Evolutionary conservation across 2,113 vertebrate genomes (phyloP), one percentile per base, ranked within the genome.

Genomic region (Bostrychus sinensis): DNA sequence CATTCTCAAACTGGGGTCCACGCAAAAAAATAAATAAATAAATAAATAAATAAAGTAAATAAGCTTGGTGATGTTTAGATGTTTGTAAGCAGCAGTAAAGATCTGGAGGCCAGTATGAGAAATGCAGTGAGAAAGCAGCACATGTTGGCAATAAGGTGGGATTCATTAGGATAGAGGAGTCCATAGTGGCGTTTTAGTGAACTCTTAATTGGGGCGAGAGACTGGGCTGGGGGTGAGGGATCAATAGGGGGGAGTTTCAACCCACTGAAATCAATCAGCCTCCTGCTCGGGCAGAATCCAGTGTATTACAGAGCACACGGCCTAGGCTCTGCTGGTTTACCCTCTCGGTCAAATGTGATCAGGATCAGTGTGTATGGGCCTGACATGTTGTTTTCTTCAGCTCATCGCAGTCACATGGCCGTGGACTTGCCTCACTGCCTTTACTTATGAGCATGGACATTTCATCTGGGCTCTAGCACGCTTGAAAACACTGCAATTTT

Each of bases 151-250:
- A 53, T 50, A 57, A 78, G 55, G 43, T 69, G 48, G 55, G 66
- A 57, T 76, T 87, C 51, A 79, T 84, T 84, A 77, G 71, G 41
- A 83, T 62, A 12, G 56, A 12, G 19, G 30, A 34, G 43, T 77
- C 77, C 62, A 59, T 17, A 54, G 70, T 53, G 72, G 51, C 63
- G 32, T 63, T 70, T 84, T 69, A 77, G 82, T 89, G 75, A 87
- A 87, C 82, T 88, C 86, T 86, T 86, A 90, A 88, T 86, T 88
- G 85, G 84, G 17, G 20, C 5, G 53, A 60, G 75, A 85, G 81
- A 70, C 60, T 53, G 76, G 56, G 28, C 56, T 63, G 55, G 43
- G 65, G 70, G 68, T 76, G 59, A 53, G 48, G 59, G 73, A 84
- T 89, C 85, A 70, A 86, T 85, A 75, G 43, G 60, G 66, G n/a